phyloP scores from a whole-genome alignment of 2,888 invertebrate species.

The Lomographa bimaculata region DNA sequence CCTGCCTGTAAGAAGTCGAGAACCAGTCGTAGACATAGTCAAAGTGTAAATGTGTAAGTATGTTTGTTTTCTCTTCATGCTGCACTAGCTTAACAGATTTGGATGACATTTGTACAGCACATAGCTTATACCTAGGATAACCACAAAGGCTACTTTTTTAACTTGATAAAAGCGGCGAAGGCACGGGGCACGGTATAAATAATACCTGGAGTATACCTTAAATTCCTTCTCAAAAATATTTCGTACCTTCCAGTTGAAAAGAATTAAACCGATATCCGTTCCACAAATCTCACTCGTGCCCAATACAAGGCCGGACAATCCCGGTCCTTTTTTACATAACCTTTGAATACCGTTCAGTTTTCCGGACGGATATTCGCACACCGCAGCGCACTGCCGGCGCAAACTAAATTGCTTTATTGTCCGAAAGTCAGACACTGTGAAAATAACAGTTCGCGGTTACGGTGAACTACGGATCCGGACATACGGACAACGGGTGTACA shows the following conservation, averaged over 20 bases:
- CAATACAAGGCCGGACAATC: conserved; percentile 6
- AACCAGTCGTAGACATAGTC: too few relatives aligned
- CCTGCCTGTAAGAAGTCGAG: too few relatives aligned
- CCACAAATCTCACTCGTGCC: conserved; percentile 5
- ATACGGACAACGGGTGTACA: conserved; percentile 3
- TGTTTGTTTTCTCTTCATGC: too few relatives aligned
- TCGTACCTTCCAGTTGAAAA: conserved; percentile 1
- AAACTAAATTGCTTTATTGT: conserved; percentile 60
- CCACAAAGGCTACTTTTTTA: too few relatives aligned
- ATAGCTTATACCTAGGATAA: too few relatives aligned
- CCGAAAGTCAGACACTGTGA: conserved; percentile 57
- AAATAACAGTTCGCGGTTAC: conserved; percentile 55
- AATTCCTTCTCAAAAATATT: too few relatives aligned
- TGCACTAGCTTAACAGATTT: too few relatives aligned
- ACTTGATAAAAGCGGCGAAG: too few relatives aligned
- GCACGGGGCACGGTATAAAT: too few relatives aligned
- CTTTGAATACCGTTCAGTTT: conserved; percentile 28
- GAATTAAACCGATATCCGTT: conserved; percentile 1
- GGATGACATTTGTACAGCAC: too few relatives aligned
- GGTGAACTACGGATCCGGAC: background rate
- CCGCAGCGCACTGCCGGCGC: conserved; percentile 36
- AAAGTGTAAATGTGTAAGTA: too few relatives aligned
- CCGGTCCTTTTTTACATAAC: conserved; percentile 22
- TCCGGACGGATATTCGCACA: conserved; percentile 37
- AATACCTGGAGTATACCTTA: too few relatives aligned